Base-by-base conservation (phyloP, 2,797 vertebrate genomes). In the Coreius guichenoti region DNA sequence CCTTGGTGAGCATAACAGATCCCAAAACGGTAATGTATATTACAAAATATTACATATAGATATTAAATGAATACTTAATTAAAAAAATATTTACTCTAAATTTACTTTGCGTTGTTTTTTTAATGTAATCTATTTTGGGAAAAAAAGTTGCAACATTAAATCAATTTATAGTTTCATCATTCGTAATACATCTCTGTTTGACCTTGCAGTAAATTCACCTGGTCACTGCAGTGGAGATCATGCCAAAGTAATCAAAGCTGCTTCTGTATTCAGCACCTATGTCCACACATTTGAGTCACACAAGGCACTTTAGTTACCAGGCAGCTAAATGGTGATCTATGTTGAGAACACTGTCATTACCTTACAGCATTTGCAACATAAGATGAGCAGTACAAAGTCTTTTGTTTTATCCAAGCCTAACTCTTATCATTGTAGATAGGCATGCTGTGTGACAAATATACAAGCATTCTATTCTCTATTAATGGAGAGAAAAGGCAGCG, bases 391-490 rank as follows among this genome's bases (percentile, higher is more conserved):
- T 47, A 58, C 89, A 89, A 90, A 90, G 91, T 92, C 84, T 89
- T 49, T 54, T 51, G 13, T 65, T 85, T 84, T n/a, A 67, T 76
- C 26, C 4, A 39, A 36, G 39, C 58, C 51, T 14, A 31, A 36
- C 51, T 84, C 84, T 88, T 89, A 89, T 91, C 75, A 87, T 39
- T 91, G 90, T 91, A 91, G 88, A 92, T 89, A 73, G 43, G 89
- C 88, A 89, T 74, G 90, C 90, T 86, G 80, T 45, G 2, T 43
- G 45, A 69, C 39, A 45, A 80, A 72, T 91, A 69, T 81, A 23
- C 29, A 39, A 19, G 5, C 39, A 4, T 45, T 61, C 23, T 26
- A 0, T 61, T 39, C 23, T 75, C 1, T 75, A 49, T 39, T 33
- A 51, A 39, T n/a, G 26, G 12, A 69, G n/a, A 69, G 36, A 29